Conservation (phyloP, 2,113 vertebrate species). For the Cryptomyrus ogoouensis region DNA sequence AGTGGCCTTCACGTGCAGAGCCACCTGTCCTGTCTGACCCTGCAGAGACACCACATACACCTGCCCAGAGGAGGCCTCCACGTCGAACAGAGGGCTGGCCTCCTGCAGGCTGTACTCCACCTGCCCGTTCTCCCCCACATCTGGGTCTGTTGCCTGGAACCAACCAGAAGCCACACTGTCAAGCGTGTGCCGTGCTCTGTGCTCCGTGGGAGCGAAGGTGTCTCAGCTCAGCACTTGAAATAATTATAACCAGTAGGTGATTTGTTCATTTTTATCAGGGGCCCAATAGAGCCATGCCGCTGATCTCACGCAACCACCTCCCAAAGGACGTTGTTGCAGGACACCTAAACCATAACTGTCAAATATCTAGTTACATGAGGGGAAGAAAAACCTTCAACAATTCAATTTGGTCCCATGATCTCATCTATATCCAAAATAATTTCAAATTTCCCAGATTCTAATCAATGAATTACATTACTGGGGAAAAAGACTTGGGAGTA, state of each 20-base stretch:
- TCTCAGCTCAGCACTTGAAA: neutral
- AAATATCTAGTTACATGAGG: neutral
- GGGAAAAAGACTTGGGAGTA: too few relatives aligned
- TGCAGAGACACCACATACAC: constrained; percentile 56
- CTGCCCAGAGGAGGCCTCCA: constrained; percentile 57
- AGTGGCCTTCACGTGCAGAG: constrained; percentile 47
- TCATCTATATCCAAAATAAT: neutral
- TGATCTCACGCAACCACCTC: neutral
- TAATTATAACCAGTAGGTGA: neutral
- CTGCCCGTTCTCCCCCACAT: constrained; percentile 39
- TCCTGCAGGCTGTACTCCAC: constrained; percentile 57
- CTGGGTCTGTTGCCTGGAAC: constrained; percentile 61
- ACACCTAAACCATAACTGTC: neutral
- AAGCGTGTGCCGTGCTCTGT: too few relatives aligned
- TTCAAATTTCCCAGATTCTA: neutral
- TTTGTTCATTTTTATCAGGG: neutral
- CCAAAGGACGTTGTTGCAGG: neutral
- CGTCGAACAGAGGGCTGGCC: constrained; percentile 38
- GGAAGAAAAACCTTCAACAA: neutral
- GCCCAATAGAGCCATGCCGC: neutral
- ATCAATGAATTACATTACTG: neutral
- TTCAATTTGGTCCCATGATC: neutral
- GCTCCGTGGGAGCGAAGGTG: neutral
- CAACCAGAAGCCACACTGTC: neutral
- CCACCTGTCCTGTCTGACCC: constrained; percentile 26